Percentiles rank a stretch among this genome's conserved stretches.
These are phyloP conservation scores for Hemistola chrysoprasaria DNA, from an alignment of 2,888 invertebrate species.

Conservation along the genomic window DNA sequence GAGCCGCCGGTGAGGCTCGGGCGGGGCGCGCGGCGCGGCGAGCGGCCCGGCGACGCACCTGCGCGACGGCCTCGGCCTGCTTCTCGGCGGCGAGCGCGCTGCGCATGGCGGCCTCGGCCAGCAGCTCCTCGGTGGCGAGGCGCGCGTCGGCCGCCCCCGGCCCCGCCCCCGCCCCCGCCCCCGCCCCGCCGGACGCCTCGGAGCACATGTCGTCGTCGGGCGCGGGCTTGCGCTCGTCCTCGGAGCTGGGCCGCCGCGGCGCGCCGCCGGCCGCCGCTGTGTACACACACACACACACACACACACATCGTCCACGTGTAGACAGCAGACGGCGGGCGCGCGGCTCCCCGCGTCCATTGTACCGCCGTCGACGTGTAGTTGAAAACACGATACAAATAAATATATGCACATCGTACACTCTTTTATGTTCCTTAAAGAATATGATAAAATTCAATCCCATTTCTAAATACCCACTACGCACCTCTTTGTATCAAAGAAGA, in stretches of 20 bases:
- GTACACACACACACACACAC: no score
- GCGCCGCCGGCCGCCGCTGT: conserved; percentile 22
- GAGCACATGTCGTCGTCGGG: conserved; percentile 66
- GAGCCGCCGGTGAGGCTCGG: no score
- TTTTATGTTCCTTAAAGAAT: no score
- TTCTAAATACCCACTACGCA: no score
- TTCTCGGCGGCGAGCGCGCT: conserved; percentile 72
- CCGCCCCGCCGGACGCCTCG: conserved; percentile 45
- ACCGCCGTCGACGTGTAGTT: no score
- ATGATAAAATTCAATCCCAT: no score
- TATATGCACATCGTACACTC: no score
- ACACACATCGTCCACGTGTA: no score
- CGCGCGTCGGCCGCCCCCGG: conserved; percentile 23
- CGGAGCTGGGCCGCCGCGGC: conserved; percentile 43
- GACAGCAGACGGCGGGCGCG: no score
- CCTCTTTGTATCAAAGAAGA: no score
- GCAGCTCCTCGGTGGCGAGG: conserved; percentile 64
- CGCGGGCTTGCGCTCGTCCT: conserved; percentile 63
- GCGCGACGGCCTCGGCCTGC: conserved; percentile 63
- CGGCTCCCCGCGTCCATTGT: no score
- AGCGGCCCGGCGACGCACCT: conserved; percentile 38
- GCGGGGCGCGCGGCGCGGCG: conserved; percentile 23
- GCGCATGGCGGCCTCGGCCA: conserved; percentile 74
- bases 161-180: conserved; percentile 33
- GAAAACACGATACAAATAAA: no score